Evolutionary conservation across 37 sponge, comb jelly and placozoan genomes (phyloP).

Genomic region (Aplysina aerophoba): DNA sequence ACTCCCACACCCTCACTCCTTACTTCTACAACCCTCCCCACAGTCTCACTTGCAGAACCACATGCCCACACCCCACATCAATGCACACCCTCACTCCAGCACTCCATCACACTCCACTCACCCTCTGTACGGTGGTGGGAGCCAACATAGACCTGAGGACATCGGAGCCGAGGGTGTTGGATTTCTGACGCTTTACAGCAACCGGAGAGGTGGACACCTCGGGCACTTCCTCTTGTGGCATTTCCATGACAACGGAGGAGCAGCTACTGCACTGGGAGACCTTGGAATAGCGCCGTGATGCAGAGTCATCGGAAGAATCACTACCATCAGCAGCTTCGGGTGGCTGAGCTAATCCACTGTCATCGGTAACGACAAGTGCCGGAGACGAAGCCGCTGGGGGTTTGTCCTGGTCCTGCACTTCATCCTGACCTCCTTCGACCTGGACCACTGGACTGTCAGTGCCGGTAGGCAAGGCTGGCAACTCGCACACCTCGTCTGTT

Average conservation of each 20-base stretch:
- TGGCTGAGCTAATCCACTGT: background rate
- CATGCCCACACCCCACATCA: slow-evolving; percentile 1
- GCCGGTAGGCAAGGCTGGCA: too few relatives aligned
- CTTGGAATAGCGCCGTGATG: background rate
- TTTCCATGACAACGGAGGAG: background rate
- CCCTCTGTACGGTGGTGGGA: background rate
- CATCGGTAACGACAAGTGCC: background rate
- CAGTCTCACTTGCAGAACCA: background rate
- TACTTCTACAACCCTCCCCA: background rate
- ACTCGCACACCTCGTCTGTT: too few relatives aligned
- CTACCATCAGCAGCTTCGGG: background rate
- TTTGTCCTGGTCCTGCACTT: too few relatives aligned
- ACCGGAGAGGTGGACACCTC: background rate
- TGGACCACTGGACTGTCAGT: too few relatives aligned
- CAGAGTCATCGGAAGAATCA: background rate
- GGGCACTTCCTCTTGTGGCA: background rate
- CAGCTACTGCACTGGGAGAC: slow-evolving; percentile 10
- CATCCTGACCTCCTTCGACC: too few relatives aligned
- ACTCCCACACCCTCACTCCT: slow-evolving; percentile 1
- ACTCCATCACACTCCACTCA: background rate
- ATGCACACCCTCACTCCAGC: background rate
- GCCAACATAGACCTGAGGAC: background rate
- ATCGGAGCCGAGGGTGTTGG: slow-evolving; percentile 6
- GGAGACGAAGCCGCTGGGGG: background rate
- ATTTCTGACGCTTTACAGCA: background rate